A percentile compares a stretch with the other conserved stretches of the same genome.
These are phyloP conservation scores for Papilio aristodemus DNA, from an alignment of 1,140 invertebrate genomes.

Conservation along the genomic window DNA sequence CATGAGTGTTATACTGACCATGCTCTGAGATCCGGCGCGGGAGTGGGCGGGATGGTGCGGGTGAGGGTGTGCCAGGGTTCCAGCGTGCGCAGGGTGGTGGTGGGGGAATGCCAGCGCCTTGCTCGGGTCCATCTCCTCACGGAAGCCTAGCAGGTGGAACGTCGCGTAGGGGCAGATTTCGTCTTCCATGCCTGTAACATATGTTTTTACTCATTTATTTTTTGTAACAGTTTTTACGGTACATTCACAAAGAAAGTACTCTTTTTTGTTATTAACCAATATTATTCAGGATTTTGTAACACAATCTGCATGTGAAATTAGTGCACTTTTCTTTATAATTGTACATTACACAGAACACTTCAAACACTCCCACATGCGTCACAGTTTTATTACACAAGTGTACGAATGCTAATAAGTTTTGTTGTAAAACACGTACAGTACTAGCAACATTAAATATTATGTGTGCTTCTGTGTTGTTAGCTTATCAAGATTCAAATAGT, in stretches of 20 bases:
- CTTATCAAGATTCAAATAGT: neutral
- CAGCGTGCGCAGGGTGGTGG: constrained; percentile 90
- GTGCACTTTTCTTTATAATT: neutral
- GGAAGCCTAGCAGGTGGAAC: constrained; percentile 95
- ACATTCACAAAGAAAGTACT: neutral
- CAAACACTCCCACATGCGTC: neutral
- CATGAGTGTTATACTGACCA: constrained; percentile 81
- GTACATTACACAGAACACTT: neutral
- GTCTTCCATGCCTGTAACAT: constrained; percentile 90
- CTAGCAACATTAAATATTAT: neutral
- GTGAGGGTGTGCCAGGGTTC: constrained; percentile 85
- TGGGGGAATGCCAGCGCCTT: constrained; percentile 95
- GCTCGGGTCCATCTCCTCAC: constrained; percentile 95
- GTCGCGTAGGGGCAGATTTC: constrained; percentile 97
- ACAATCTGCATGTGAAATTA: neutral
- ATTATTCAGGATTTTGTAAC: neutral
- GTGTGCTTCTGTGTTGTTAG: neutral
- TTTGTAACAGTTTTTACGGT: neutral
- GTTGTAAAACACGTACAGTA: neutral
- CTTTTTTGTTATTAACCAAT: neutral
- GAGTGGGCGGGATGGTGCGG: constrained; percentile 89
- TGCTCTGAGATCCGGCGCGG: constrained; percentile 91
- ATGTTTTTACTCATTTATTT: no score
- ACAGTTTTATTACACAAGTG: neutral
- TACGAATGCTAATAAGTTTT: neutral